Percentiles rank a stretch among this genome's conserved stretches.
Evolutionary conservation across 2,113 vertebrate genomes (phyloP).

Genomic region (human): DNA sequence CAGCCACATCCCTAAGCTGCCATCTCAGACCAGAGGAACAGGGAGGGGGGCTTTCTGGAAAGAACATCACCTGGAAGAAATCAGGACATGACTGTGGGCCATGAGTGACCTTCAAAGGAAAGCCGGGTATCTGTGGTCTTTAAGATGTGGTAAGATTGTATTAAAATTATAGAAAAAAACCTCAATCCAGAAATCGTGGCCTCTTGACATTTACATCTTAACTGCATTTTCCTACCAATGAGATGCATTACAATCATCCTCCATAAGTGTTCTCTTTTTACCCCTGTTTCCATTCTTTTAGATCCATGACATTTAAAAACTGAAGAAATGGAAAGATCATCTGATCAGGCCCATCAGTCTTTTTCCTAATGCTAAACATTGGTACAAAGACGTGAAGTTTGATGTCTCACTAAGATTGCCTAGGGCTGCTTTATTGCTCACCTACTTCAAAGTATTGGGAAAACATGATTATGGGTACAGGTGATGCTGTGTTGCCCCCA

Average conservation of each 20-base stretch:
- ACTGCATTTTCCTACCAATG: background rate
- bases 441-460: background rate
- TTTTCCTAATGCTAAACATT: background rate
- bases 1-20: constrained; percentile 35
- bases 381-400: background rate
- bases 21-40: constrained; percentile 41
- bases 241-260: background rate
- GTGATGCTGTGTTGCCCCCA: background rate
- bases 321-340: background rate
- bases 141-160: background rate
- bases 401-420: background rate
- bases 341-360: background rate
- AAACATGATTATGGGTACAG: background rate
- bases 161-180: constrained; percentile 36
- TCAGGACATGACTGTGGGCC: background rate
- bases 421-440: background rate
- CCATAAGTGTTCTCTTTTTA: background rate
- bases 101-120: constrained; percentile 9
- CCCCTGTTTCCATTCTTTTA: background rate
- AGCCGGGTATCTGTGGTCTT: background rate
- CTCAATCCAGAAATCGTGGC: background rate
- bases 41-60: background rate
- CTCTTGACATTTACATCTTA: background rate
- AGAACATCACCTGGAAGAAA: constrained; percentile 7
- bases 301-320: background rate